Conservation (phyloP, 2,797 vertebrate genomes). For the Stomatorhinus walkeri region DNA sequence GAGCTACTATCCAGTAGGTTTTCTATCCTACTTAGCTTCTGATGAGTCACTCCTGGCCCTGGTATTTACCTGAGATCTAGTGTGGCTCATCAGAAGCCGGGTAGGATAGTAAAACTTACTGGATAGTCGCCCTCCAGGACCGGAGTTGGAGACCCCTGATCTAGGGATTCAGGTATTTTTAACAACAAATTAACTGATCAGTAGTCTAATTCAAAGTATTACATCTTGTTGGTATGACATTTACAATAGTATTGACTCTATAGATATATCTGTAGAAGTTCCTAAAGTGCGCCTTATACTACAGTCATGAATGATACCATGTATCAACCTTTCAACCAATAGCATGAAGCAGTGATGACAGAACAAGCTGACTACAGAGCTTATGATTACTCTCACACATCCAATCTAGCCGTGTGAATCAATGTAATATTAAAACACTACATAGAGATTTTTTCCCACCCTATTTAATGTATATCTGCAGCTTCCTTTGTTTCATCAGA, state of each 20-base stretch:
- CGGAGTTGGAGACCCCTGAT: too few species aligned
- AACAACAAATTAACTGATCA: not conserved
- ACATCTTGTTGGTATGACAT: not conserved
- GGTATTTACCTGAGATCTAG: too few species aligned
- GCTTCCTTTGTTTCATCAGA: not conserved
- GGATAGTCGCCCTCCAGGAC: too few species aligned
- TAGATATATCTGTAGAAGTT: not conserved
- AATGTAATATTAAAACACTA: not conserved
- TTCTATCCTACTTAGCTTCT: too few species aligned
- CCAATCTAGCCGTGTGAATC: not conserved
- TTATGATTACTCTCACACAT: not conserved
- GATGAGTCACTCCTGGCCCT: too few species aligned
- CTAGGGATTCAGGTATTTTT: not conserved
- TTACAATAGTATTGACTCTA: not conserved
- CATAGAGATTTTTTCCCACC: not conserved
- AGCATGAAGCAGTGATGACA: not conserved
- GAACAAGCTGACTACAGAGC: not conserved
- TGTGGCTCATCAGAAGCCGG: too few species aligned
- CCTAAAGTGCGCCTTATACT: not conserved
- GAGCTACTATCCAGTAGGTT: too few species aligned
- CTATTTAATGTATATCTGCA: not conserved
- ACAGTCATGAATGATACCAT: not conserved
- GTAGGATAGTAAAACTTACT: too few species aligned
- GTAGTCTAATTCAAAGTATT: not conserved
- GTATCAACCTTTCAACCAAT: not conserved